Base-by-base conservation (phyloP, 1,140 invertebrate species). In the Diabrotica undecimpunctata region DNA sequence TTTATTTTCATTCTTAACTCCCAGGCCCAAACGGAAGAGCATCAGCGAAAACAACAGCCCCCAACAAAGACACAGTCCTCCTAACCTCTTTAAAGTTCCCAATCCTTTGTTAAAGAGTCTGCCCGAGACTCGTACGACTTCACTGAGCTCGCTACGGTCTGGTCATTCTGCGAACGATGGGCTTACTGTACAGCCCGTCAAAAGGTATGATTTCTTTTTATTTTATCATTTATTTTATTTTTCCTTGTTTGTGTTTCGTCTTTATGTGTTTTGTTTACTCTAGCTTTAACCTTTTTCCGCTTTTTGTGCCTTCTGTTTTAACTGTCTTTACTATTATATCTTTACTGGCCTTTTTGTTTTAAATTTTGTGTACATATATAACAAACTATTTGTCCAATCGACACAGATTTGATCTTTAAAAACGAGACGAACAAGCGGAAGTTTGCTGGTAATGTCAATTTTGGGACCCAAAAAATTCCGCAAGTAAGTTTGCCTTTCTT, bases 1-100 rank as follows among this genome's bases (percentile, higher is more conserved):
- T 36, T 61, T 79, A 6, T 69, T 72, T 36, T 74, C 75, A 0
- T 77, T 77, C 65, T 64, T 77, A 10, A 79, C 78, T 8, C 78
- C 78, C 13, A 64, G 71, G 50, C 62, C 71, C 8, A 69, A 68
- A 50, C 62, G 75, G n/a, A 75, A 75, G 62, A 60, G 62, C 51
- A 61, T 74, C 11, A 53, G 54, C 8, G 68, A 69, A 25, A 67
- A 73, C 6, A 72, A 73, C 51, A 69, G 73, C 5, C 68, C 73
- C 4, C 63, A 51, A 5, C 54, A 52, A 35, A 61, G 46, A 9
- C 13, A 53, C 58, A 61, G 59, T 67, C 58, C 58, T 10, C 64
- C 62, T 5, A 66, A 55, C 52, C 54, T 57, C 0, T 65, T 66
- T 58, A 74, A 74, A 71, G 36, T 68, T 36, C 69, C 70, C 7